Evolutionary conservation across 2,113 vertebrate species (phyloP), one percentile per base, ranked within the genome.

Genomic region (Bufo bufo): DNA sequence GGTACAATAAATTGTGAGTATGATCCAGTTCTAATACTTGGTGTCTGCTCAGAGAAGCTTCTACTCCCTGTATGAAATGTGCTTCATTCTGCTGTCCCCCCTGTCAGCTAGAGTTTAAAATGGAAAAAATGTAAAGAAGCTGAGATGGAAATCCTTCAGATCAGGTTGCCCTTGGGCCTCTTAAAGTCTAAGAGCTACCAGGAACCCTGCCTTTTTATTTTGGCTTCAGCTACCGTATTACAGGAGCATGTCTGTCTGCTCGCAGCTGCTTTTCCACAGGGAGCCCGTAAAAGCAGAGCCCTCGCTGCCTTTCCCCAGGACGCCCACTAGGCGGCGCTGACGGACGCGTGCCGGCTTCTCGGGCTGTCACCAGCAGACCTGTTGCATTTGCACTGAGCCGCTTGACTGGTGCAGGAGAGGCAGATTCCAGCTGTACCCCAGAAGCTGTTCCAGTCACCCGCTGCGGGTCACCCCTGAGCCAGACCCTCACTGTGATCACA

Each of bases 191-290:
- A 87, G 80, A 88, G 87, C 81, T 88, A 84, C 71, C 87, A 88
- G 87, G 71, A 88, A 84, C 80, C 87, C 80, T 84, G 81, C 58
- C 58, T 88, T 88, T 88, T 77, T 88, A 88, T 84, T 88, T 88
- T 88, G 87, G 87, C 87, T 88, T 77, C 58, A 84, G 87, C 87
- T 88, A 88, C 87, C 84, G 87, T 88, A 88, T 84, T 88, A 84
- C 87, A 88, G 80, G 56, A 88, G 81, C 81, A 77, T 84, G 87
- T 88, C 87, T 88, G 87, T 88, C 87, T 88, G 87, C 71, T 81
- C 65, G 49, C 81, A 88, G 79, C 81, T 83, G 65, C 79, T 84
- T 83, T 88, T 88, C 87, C 87, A 84, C 19, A 77, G 87, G 87
- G 87, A 88, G 45, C 87, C 72, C 56, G 84, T 77, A 83, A 88